Percentiles rank a stretch among this genome's conserved stretches.
These are phyloP conservation scores for Leptinotarsa rubiginosa DNA, from an alignment of 2,888 invertebrate genomes.

Conservation along the genomic window DNA sequence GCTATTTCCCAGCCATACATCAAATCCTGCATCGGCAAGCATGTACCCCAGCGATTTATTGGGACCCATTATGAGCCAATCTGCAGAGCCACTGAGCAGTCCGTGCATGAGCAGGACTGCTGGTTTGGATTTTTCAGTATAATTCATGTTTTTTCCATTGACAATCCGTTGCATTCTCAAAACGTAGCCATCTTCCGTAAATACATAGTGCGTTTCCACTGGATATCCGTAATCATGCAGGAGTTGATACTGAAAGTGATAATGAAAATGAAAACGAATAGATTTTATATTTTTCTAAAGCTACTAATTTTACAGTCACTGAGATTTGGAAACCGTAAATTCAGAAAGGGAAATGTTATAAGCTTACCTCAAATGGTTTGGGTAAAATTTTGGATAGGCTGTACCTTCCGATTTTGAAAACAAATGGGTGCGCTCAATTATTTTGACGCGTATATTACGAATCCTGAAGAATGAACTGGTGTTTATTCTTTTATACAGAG, in stretches of 20 bases:
- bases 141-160: slow-evolving; percentile 39
- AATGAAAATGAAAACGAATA: background rate
- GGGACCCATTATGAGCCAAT: slow-evolving; percentile 80
- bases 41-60: slow-evolving; percentile 71
- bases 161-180: slow-evolving; percentile 81
- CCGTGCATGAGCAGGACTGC: slow-evolving; percentile 78
- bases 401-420: too few species aligned
- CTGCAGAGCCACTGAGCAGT: slow-evolving; percentile 77
- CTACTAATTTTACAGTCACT: too few species aligned
- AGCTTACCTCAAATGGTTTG: too few species aligned
- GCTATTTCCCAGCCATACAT: slow-evolving; percentile 86
- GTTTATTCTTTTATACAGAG: too few species aligned
- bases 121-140: slow-evolving; percentile 62
- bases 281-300: background rate
- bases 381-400: too few species aligned
- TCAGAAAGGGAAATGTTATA: too few species aligned
- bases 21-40: slow-evolving; percentile 76
- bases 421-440: too few species aligned
- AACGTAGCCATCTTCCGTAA: slow-evolving; percentile 83
- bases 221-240: slow-evolving; percentile 68
- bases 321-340: too few species aligned
- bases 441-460: too few species aligned
- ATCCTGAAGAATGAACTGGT: too few species aligned
- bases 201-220: slow-evolving; percentile 72
- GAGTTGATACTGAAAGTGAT: slow-evolving; percentile 26